A percentile compares a stretch with the other conserved stretches of the same genome.
phyloP scores from a whole-genome alignment of 2,888 invertebrate genomes.

The Leptopilina myrica region DNA sequence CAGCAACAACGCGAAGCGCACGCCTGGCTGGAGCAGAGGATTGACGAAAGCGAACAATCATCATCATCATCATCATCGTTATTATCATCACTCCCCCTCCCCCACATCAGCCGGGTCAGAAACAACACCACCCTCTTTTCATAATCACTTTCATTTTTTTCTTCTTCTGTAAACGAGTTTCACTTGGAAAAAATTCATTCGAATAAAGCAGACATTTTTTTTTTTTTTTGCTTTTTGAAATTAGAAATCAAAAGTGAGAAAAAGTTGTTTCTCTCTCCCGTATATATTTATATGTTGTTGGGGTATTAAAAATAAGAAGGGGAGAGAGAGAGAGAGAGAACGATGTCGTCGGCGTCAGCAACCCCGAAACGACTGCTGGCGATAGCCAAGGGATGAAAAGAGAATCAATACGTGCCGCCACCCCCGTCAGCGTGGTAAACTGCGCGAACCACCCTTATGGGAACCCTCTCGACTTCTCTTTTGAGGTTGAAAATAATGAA shows the following conservation, averaged over 20 bases:
- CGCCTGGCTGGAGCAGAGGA: slow-evolving; percentile 16
- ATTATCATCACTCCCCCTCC: background rate
- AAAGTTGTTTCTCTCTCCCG: background rate
- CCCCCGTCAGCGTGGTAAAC: slow-evolving; percentile 67
- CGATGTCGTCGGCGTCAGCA: slow-evolving; percentile 49
- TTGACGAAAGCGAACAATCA: slow-evolving; percentile 14
- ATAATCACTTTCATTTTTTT: slow-evolving; percentile 22
- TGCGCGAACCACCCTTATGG: slow-evolving; percentile 73
- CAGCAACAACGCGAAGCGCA: slow-evolving; percentile 34
- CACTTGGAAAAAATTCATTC: too few species aligned
- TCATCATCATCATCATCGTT: background rate
- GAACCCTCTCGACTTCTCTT: slow-evolving; percentile 47
- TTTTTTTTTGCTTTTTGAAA: background rate
- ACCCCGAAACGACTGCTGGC: slow-evolving; percentile 51
- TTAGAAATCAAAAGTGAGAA: too few species aligned
- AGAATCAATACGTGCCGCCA: slow-evolving; percentile 74
- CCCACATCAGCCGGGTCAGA: background rate
- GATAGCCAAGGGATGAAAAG: slow-evolving; percentile 59
- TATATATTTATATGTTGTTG: too few species aligned
- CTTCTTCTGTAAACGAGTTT: background rate
- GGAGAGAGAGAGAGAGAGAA: slow-evolving; percentile 25
- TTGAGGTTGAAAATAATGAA: slow-evolving; percentile 37
- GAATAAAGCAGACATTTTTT: background rate
- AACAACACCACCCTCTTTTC: background rate
- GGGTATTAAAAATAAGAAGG: background rate